Evolutionary conservation across 2,888 invertebrate species (phyloP), one percentile per base, ranked within the genome.

Genomic region (Holacanthella duospinosa): DNA sequence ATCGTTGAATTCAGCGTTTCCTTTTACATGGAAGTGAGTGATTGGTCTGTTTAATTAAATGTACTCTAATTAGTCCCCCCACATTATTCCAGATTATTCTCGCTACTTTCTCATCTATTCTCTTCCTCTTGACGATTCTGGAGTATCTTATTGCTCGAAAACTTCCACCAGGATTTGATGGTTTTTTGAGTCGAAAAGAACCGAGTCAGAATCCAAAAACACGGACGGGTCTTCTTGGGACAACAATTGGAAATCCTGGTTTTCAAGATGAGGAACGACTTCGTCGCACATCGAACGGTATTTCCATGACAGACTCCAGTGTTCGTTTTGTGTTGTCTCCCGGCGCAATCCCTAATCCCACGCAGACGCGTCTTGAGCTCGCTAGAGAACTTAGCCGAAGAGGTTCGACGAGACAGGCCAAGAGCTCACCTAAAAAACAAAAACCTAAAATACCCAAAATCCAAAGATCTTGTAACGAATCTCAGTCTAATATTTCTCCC

Each of bases 251-350:
- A 74, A 91, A 91, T 80, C 90, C 90, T 3, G 89, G 90, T 43
- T 91, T 87, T 76, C 85, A 88, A 76, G 91, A 91, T 69, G 82
- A 82, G 27, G 68, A 70, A 65, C 63, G 64, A 62, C 65, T 60
- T 63, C 66, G 44, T n/a, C 36, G 36, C 26, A 54, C 48, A 48
- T 43, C 62, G 53, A 69, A 69, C 61, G 76, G 76, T 62, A 85
- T 91, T 74, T 89, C 91, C 55, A 87, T 92, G 83, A 92, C 91
- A 2, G 89, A 89, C 75, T 87, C 90, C 21, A 89, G 89, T 43
- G 68, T 68, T 71, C 71, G 67, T 63, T 71, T 68, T 69, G 69
- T 72, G 68, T 66, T 70, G 68, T 68, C 72, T 21, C 36, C 36
- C 36, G 16, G 9, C 36, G 48, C 48, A 16, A 21, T 48, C 4